Base-by-base conservation (phyloP, 2,888 invertebrate species). In the Furcula furcula region DNA sequence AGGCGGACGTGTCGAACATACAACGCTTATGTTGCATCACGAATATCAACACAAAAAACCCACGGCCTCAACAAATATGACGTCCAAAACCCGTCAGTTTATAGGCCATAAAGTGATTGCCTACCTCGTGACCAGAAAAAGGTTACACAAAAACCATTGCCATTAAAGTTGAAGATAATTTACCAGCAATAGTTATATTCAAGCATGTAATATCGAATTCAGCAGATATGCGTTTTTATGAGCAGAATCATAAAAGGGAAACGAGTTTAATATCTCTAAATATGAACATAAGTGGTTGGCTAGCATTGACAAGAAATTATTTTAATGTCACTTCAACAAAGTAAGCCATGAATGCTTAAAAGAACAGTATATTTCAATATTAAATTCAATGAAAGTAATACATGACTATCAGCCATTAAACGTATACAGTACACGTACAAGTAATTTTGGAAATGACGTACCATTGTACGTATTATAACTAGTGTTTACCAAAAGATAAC, bases 201-300 rank as follows among this genome's bases (percentile, higher is more conserved):
- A 28, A 29, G 38, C 34, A 36, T 37, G 29, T 41, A 18, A 31
- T 33, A 28, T 34, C 26, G 12, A 37, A 34, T 43, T 34, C 35
- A 40, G 38, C 28, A 36, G 29, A 44, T 39, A 41, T 40, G 36
- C 33, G 28, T 10, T 38, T 46, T 56, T 55, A 63, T 40, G 45
- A 48, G 34, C 36, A 27, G 31, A 38, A 43, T 41, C 48, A 59
- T 55, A 51, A 56, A 59, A 50, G 35, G 34, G 31, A 42, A 51
- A 31, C 37, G 30, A 33, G 35, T 46, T 55, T 51, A 46, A 47
- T 50, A 39, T 49, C 30, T 46, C 49, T 44, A 46, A 50, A 52
- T 50, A 52, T 41, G 47, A 48, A 46, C 46, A 34, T 31, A 39
- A 53, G 53, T 46, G 40, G 42, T 20, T 11, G 11, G 11, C 34